Evolutionary conservation across 2,888 invertebrate species (phyloP).

Genomic region (Odontothrips loti): DNA sequence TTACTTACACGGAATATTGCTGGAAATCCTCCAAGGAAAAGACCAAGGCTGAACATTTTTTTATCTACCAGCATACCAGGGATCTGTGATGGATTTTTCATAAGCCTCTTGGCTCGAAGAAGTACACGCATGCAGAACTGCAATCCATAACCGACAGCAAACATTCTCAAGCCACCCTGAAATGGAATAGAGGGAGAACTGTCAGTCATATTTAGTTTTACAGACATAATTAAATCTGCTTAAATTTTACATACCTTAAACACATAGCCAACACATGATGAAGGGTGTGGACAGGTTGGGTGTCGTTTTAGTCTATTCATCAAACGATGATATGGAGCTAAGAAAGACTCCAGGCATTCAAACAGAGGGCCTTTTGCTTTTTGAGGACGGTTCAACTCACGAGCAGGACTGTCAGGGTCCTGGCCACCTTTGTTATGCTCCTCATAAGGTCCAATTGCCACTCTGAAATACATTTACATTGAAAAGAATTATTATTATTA

Average conservation of each 20-base stretch:
- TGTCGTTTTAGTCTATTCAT: slow-evolving; percentile 34
- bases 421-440: slow-evolving; percentile 27
- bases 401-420: neutral
- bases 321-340: slow-evolving; percentile 29
- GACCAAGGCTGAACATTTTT: slow-evolving; percentile 58
- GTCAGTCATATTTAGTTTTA: slow-evolving; percentile 30
- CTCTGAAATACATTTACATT: slow-evolving; percentile 43
- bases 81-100: slow-evolving; percentile 52
- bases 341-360: neutral
- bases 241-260: slow-evolving; percentile 48
- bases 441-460: slow-evolving; percentile 61
- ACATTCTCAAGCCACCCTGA: slow-evolving; percentile 57
- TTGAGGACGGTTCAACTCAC: neutral
- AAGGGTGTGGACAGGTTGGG: slow-evolving; percentile 57
- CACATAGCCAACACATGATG: slow-evolving; percentile 58
- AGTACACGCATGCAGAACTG: slow-evolving; percentile 58
- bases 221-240: slow-evolving; percentile 7
- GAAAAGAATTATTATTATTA: slow-evolving; percentile 31
- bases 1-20: slow-evolving; percentile 61
- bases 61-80: slow-evolving; percentile 53
- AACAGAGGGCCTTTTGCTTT: slow-evolving; percentile 17
- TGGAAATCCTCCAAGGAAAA: slow-evolving; percentile 65
- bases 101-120: slow-evolving; percentile 54
- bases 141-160: slow-evolving; percentile 57
- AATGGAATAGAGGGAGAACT: slow-evolving; percentile 29